Percentiles rank a stretch among this genome's conserved stretches.
These are phyloP conservation scores for Drosophila bifasciata DNA, from an alignment of 1,140 invertebrate species.

Conservation along the genomic window DNA sequence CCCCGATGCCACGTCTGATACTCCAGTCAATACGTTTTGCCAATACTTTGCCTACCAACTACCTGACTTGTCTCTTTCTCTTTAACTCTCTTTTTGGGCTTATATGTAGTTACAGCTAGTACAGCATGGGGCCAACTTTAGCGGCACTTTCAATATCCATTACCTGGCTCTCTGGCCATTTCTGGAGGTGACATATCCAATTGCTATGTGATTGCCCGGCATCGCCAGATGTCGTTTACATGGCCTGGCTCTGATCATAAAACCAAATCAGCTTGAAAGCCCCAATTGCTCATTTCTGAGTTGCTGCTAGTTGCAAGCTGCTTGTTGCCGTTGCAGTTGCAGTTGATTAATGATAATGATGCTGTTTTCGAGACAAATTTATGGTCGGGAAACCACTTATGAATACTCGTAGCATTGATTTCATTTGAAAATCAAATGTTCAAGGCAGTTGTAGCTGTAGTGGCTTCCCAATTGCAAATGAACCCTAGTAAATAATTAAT, in stretches of 20 bases:
- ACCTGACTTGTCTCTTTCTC: not conserved
- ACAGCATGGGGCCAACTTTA: conserved; percentile 5
- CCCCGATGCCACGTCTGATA: conserved; percentile 15
- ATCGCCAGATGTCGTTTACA: conserved; percentile 22
- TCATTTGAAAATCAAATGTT: not conserved
- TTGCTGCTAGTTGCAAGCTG: no score
- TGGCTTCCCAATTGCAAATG: no score
- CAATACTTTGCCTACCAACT: conserved; percentile 38
- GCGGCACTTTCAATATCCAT: conserved; percentile 33
- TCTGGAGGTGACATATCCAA: conserved; percentile 25
- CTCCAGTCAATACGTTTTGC: conserved; percentile 16
- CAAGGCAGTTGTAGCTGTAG: no score
- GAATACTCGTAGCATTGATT: not conserved
- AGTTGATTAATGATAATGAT: conserved; percentile 51
- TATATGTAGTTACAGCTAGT: conserved; percentile 1
- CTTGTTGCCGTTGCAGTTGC: no score
- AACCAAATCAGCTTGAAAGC: conserved; percentile 38
- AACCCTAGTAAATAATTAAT: no score
- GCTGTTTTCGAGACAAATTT: conserved; percentile 13
- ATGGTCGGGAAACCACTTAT: conserved; percentile 19
- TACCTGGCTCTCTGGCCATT: conserved; percentile 8
- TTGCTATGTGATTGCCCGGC: conserved; percentile 12
- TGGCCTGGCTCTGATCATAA: conserved; percentile 26
- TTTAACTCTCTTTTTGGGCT: no score
- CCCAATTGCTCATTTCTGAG: conserved; percentile 40